Evolutionary conservation across 2,113 vertebrate genomes (phyloP).

Genomic region (Hyaena hyaena): DNA sequence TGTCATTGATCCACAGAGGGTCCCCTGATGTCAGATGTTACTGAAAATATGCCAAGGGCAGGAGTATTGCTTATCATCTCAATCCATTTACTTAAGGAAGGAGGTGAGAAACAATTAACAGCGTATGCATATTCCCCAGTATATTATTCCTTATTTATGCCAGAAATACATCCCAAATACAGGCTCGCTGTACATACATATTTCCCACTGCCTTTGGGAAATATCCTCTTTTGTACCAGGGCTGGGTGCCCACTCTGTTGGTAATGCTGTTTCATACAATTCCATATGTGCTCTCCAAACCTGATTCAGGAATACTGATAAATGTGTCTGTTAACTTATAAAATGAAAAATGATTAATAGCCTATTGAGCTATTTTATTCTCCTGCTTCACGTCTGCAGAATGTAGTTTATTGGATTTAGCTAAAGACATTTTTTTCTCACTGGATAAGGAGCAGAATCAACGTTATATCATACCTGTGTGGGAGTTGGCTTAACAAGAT

Average conservation of each 20-base stretch:
- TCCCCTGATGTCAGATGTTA: not conserved
- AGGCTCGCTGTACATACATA: not conserved
- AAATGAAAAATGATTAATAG: conserved; percentile 32
- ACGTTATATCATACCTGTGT: conserved; percentile 53
- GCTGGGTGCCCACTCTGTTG: not conserved
- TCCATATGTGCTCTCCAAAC: not conserved
- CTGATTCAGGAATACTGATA: not conserved
- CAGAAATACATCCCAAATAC: not conserved
- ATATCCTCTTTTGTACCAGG: not conserved
- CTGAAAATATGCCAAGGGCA: not conserved
- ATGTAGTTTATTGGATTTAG: conserved; percentile 57
- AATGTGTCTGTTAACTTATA: conserved; percentile 35
- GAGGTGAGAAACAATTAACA: not conserved
- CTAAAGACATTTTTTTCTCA: conserved; percentile 32
- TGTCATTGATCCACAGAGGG: not conserved
- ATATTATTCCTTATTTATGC: not conserved
- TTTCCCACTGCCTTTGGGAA: not conserved
- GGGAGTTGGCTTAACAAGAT: conserved; percentile 41
- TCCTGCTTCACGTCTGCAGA: conserved; percentile 7
- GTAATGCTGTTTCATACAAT: not conserved
- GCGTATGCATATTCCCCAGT: not conserved
- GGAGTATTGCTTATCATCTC: not conserved
- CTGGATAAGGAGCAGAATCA: conserved; percentile 32
- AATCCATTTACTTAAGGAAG: not conserved
- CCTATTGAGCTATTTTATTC: conserved; percentile 22